Conservation (phyloP, 2,113 vertebrate species). For the Muntiacus muntjak region DNA sequence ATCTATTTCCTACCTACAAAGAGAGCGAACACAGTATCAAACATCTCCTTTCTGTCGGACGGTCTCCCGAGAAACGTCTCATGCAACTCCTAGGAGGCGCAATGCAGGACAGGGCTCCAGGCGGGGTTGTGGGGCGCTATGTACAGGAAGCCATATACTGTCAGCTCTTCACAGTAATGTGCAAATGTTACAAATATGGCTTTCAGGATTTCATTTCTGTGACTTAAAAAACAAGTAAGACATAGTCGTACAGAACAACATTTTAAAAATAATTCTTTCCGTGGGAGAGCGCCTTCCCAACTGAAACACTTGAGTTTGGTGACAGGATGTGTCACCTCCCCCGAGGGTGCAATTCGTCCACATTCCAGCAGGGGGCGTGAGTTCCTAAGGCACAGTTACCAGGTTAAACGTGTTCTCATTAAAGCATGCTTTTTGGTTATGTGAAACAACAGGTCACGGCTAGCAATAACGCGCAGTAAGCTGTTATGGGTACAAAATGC, state of each 20-base stretch:
- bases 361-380: constrained; percentile 82
- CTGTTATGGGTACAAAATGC: constrained; percentile 81
- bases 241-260: constrained; percentile 83
- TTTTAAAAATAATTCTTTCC: constrained; percentile 76
- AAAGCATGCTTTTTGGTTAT: constrained; percentile 87
- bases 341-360: constrained; percentile 75
- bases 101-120: constrained; percentile 64
- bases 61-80: constrained; percentile 68
- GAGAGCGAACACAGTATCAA: constrained; percentile 66
- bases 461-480: constrained; percentile 78
- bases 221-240: constrained; percentile 78
- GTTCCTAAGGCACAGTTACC: constrained; percentile 90
- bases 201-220: constrained; percentile 66
- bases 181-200: constrained; percentile 83
- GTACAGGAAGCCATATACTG: constrained; percentile 74
- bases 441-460: constrained; percentile 75
- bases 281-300: constrained; percentile 61
- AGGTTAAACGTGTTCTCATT: constrained; percentile 78
- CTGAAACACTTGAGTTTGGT: constrained; percentile 42
- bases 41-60: constrained; percentile 55
- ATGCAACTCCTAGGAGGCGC: constrained; percentile 74
- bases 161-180: constrained; percentile 81
- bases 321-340: constrained; percentile 52
- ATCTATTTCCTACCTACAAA: constrained; percentile 78
- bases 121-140: neutral